Percentiles rank a stretch among this genome's conserved stretches.
Conservation (phyloP, 2,113 vertebrate genomes). For the Misgurnus mizolepis region DNA sequence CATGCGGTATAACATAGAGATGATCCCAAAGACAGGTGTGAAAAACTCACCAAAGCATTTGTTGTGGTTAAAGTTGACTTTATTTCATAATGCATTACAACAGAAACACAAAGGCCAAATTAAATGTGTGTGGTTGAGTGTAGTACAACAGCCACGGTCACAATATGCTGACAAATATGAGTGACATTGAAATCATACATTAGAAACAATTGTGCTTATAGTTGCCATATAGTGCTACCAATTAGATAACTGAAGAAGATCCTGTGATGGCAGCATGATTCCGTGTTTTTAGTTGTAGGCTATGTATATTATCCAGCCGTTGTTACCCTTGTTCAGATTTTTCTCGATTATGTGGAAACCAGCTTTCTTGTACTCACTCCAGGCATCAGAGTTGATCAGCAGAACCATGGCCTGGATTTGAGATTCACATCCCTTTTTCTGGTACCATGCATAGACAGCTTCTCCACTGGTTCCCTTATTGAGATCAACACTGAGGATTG, state of each 20-base stretch:
- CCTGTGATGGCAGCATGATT: too few species aligned
- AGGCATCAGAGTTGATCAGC: neutral
- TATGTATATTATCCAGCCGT: neutral
- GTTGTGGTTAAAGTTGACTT: too few species aligned
- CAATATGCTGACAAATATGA: too few species aligned
- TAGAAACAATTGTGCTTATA: too few species aligned
- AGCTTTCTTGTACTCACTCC: neutral
- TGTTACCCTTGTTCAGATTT: slow-evolving; percentile 38
- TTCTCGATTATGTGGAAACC: slow-evolving; percentile 7
- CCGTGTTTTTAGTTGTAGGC: neutral
- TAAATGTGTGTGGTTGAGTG: neutral
- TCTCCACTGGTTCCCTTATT: slow-evolving; percentile 7
- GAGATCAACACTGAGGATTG: neutral
- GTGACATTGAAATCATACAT: too few species aligned
- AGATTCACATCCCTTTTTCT: neutral
- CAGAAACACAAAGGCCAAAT: neutral
- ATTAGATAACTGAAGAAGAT: too few species aligned
- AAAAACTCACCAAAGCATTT: too few species aligned
- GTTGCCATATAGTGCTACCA: too few species aligned
- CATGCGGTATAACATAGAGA: too few species aligned
- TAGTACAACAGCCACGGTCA: neutral
- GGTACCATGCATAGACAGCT: neutral
- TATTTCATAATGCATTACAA: neutral
- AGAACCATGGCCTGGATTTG: slow-evolving; percentile 19
- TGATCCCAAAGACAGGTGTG: too few species aligned